phyloP scores from a whole-genome alignment of 1,140 invertebrate genomes.

The Heliconius himera region DNA sequence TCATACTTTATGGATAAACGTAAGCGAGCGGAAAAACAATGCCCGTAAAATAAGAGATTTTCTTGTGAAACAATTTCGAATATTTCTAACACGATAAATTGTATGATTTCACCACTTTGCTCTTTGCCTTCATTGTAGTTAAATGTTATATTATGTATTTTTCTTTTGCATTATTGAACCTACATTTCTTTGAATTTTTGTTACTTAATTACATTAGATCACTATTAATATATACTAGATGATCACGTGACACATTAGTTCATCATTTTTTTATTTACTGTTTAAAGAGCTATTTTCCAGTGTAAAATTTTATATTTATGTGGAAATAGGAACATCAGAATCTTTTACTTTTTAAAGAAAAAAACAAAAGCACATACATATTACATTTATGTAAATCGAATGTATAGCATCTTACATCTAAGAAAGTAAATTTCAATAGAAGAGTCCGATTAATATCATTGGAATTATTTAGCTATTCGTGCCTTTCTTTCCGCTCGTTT shows the following conservation, averaged over 20 bases:
- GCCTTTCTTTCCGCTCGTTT: not conserved
- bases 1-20: constrained; percentile 29
- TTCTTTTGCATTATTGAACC: not conserved
- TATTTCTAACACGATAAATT: constrained; percentile 21
- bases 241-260: too few species aligned
- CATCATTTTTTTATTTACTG: too few species aligned
- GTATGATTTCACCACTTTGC: constrained; percentile 15
- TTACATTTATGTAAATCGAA: too few species aligned
- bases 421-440: not conserved
- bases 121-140: not conserved
- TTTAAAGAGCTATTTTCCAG: too few species aligned
- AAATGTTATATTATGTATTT: not conserved
- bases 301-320: too few species aligned
- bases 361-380: too few species aligned
- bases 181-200: too few species aligned
- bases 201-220: too few species aligned
- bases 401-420: not conserved
- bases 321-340: too few species aligned
- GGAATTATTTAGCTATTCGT: not conserved
- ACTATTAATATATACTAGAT: too few species aligned
- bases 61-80: constrained; percentile 27
- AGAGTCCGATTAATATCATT: not conserved
- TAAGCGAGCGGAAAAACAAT: constrained; percentile 30
- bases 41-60: constrained; percentile 24
- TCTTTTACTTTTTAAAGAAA: too few species aligned